Evolutionary conservation across 2,888 invertebrate species (phyloP).

Genomic region (Hirtodrosophila confusa): DNA sequence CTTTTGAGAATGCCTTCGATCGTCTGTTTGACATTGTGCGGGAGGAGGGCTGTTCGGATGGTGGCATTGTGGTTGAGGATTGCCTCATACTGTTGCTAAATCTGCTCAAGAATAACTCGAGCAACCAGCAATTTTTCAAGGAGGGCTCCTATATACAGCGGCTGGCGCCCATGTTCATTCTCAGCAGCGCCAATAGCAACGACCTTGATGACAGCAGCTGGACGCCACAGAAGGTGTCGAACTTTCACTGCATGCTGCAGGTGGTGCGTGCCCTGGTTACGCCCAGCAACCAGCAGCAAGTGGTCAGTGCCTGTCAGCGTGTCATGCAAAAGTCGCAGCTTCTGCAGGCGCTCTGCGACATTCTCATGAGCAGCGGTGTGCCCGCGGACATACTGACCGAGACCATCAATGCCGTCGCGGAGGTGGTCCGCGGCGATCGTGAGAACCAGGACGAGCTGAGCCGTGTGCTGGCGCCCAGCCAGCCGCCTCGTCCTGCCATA

Average conservation of each 20-base stretch:
- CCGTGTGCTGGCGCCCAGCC: slow-evolving; percentile 95
- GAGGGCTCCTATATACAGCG: slow-evolving; percentile 98
- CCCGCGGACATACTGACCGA: slow-evolving; percentile 98
- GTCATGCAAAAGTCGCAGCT: slow-evolving; percentile 94
- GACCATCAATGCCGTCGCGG: slow-evolving; percentile 97
- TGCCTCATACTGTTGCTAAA: slow-evolving; percentile 96
- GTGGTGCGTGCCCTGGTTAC: slow-evolving; percentile 96
- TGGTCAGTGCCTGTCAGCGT: slow-evolving; percentile 92
- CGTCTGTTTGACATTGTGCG: slow-evolving; percentile 95
- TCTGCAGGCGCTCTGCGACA: slow-evolving; percentile 92
- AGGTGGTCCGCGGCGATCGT: slow-evolving; percentile 94
- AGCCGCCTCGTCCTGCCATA: slow-evolving; percentile 96
- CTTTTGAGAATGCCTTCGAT: slow-evolving; percentile 99
- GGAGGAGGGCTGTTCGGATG: slow-evolving; percentile 96
- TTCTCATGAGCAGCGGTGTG: slow-evolving; percentile 97
- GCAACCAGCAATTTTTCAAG: slow-evolving; percentile 99
- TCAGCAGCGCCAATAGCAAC: slow-evolving; percentile 85
- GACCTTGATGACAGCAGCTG: slow-evolving; percentile 89
- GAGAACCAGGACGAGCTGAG: slow-evolving; percentile 96
- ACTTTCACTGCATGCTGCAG: slow-evolving; percentile 96
- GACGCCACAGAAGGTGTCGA: slow-evolving; percentile 97
- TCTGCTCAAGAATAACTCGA: slow-evolving; percentile 96
- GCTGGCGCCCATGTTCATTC: slow-evolving; percentile 93
- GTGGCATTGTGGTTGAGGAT: slow-evolving; percentile 99
- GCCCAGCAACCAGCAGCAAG: slow-evolving; percentile 95